Evolutionary conservation across 1,140 invertebrate genomes (phyloP), one percentile per base, ranked within the genome.

Genomic region (Magallana angulata): DNA sequence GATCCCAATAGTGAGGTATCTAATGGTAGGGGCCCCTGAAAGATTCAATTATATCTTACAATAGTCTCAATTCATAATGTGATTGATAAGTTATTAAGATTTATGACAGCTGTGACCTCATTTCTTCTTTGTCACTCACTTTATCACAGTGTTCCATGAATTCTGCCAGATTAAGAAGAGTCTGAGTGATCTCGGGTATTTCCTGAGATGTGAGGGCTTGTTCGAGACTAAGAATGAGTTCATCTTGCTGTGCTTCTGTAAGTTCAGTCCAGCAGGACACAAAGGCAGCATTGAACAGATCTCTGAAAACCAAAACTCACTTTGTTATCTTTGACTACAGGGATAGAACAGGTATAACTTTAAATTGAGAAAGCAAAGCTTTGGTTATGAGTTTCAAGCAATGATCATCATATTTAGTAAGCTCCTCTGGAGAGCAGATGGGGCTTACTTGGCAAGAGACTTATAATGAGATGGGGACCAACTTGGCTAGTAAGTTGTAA

Each of bases 141-240:
- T 98, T 98, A 93, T 99, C 99, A 93, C 98, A 99, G 93, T 99
- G 99, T 92, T 99, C 99, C 98, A 99, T 99, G 92, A 99, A 99
- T 95, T 99, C 99, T 0, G 98, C 98, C 56, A 99, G 95, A 95
- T 99, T 99, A 2, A 99, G 95, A 87, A 99, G 97, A 0, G 98
- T 99, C 93, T 99, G 99, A 0, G 98, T 99, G 57, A 99, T 97
- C 94, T 99, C 99, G 0, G 98, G 98, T 82, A 99, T 96, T 93
- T 99, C 98, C 14, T 98, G 98, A 1, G 98, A 97, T 80, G 97
- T 97, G 0, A 99, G 94, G 0, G 98, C 98, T 94, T 98, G 97
- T 91, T 98, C 97, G 0, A 99, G 93, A 8, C 97, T 98, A 82
- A 96, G 96, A 5, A 99, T 97, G 0, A 99, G 95, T 93, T 99